Conservation (phyloP, 2,888 invertebrate genomes). For the Cephus pygmeus region DNA sequence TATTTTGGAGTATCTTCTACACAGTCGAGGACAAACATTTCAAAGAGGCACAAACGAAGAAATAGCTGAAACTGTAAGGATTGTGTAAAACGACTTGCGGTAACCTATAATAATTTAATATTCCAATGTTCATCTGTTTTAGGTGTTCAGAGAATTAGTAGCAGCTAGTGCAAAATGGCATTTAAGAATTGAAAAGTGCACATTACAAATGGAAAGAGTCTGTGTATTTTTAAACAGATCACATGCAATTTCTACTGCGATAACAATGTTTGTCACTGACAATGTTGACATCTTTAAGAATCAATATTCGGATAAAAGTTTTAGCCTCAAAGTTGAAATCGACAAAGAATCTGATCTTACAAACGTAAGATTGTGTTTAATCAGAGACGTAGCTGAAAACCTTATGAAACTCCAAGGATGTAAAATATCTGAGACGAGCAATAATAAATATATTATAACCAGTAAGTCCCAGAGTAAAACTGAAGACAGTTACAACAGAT, state of each 20-base stretch:
- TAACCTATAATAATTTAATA: not conserved
- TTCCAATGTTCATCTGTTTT: slow-evolving; percentile 12
- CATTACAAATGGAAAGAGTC: slow-evolving; percentile 65
- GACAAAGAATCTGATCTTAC: slow-evolving; percentile 52
- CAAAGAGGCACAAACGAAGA: slow-evolving; percentile 28
- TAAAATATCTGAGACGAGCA: slow-evolving; percentile 44
- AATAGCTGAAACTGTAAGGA: slow-evolving; percentile 43
- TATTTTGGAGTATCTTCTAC: slow-evolving; percentile 51
- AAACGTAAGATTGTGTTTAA: slow-evolving; percentile 60
- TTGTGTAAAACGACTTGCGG: not conserved
- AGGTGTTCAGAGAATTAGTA: slow-evolving; percentile 60
- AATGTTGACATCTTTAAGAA: slow-evolving; percentile 52
- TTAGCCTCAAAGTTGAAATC: slow-evolving; percentile 39
- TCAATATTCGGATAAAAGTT: slow-evolving; percentile 26
- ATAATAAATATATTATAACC: slow-evolving; percentile 60
- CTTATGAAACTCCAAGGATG: slow-evolving; percentile 55
- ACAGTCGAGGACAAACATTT: slow-evolving; percentile 26
- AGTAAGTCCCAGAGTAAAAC: slow-evolving; percentile 64
- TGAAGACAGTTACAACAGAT: slow-evolving; percentile 42
- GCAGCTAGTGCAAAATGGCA: slow-evolving; percentile 67
- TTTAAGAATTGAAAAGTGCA: slow-evolving; percentile 65
- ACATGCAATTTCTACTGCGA: slow-evolving; percentile 45
- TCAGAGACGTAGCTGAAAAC: slow-evolving; percentile 60
- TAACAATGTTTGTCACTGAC: slow-evolving; percentile 49
- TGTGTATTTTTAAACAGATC: slow-evolving; percentile 70